These are phyloP conservation scores for Busseola fusca DNA, from an alignment of 2,888 invertebrate species.

Conservation along the genomic window DNA sequence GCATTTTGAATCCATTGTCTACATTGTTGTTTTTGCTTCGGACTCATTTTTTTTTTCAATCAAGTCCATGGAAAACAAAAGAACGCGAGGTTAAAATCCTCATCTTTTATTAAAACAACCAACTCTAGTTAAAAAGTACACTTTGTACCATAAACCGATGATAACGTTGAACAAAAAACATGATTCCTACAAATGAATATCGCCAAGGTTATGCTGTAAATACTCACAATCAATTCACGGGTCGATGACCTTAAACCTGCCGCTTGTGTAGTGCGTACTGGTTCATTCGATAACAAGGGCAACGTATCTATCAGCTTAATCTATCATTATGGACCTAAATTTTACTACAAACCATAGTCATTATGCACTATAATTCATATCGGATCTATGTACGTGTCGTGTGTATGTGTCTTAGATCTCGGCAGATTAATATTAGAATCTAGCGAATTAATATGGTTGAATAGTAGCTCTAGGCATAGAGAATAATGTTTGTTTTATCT, in stretches of 20 bases:
- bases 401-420: no score
- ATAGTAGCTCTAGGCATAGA: not conserved
- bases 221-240: slow-evolving; percentile 64
- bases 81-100: not conserved
- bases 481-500: slow-evolving; percentile 7
- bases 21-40: slow-evolving; percentile 20
- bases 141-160: slow-evolving; percentile 29
- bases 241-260: slow-evolving; percentile 70
- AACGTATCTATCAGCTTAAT: slow-evolving; percentile 31
- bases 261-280: slow-evolving; percentile 49
- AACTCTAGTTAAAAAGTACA: slow-evolving; percentile 12
- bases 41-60: slow-evolving; percentile 13
- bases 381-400: no score
- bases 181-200: slow-evolving; percentile 62
- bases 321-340: slow-evolving; percentile 15
- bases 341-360: slow-evolving; percentile 12
- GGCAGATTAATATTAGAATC: not conserved
- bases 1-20: slow-evolving; percentile 23
- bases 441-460: not conserved
- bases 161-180: slow-evolving; percentile 41
- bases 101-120: not conserved
- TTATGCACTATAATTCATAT: not conserved
- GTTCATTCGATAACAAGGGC: slow-evolving; percentile 56
- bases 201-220: slow-evolving; percentile 63
- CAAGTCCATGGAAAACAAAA: not conserved